Evolutionary conservation across 1,140 invertebrate species (phyloP).

Genomic region (Trinorchestia longiramus): DNA sequence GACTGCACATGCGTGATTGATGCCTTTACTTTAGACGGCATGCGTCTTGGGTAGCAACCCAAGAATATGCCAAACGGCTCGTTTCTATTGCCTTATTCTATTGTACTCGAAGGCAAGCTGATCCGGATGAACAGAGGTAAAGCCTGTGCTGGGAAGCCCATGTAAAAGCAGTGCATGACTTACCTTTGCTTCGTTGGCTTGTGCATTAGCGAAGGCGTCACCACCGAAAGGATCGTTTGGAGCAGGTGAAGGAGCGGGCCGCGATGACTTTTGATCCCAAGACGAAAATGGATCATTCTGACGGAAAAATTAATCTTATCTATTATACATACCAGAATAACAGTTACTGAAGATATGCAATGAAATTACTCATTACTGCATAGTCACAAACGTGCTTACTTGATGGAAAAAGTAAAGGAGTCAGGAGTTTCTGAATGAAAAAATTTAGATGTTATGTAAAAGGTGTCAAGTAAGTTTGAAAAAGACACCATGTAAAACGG

Average conservation of each 20-base stretch:
- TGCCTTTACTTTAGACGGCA: too few relatives aligned
- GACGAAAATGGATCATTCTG: conserved; percentile 70
- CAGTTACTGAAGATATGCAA: not conserved
- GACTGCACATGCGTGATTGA: too few relatives aligned
- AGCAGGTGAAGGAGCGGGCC: conserved; percentile 51
- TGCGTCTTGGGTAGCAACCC: too few relatives aligned
- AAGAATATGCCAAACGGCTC: too few relatives aligned
- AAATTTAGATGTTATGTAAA: too few relatives aligned
- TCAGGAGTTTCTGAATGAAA: too few relatives aligned
- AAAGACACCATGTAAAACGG: too few relatives aligned
- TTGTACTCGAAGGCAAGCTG: not conserved
- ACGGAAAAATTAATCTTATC: conserved; percentile 63
- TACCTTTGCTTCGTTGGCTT: conserved; percentile 55
- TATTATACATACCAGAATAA: not conserved
- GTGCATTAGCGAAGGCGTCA: conserved; percentile 59
- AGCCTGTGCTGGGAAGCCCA: too few relatives aligned
- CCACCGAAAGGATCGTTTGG: conserved; percentile 64
- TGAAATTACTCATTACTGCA: not conserved
- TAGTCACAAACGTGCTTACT: too few relatives aligned
- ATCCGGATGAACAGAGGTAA: not conserved
- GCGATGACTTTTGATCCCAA: conserved; percentile 64
- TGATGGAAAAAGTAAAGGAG: too few relatives aligned
- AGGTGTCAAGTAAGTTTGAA: too few relatives aligned
- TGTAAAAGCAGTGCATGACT: not conserved
- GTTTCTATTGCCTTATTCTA: too few relatives aligned